phyloP scores from a whole-genome alignment of 2,888 invertebrate genomes.

The Selenia dentaria region DNA sequence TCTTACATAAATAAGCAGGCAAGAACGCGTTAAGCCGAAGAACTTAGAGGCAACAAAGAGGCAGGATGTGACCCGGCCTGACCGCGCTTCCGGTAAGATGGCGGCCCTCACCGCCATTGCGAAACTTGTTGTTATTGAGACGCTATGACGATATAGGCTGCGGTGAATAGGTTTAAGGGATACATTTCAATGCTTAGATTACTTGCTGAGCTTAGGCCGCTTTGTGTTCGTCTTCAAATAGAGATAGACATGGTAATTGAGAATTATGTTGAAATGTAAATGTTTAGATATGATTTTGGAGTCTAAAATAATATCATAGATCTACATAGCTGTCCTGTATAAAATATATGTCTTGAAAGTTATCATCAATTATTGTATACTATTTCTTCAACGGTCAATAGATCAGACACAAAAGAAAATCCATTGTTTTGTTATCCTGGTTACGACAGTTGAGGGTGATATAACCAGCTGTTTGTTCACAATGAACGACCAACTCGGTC shows the following conservation, averaged over 20 bases:
- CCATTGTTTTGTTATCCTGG: too few relatives aligned
- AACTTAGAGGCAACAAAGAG: conserved; percentile 30
- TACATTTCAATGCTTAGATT: conserved; percentile 7
- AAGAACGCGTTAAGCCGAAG: conserved; percentile 22
- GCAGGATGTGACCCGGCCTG: conserved; percentile 33
- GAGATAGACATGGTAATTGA: background rate
- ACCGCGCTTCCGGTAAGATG: conserved; percentile 36
- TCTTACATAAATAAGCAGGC: conserved; percentile 1
- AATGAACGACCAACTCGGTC: too few relatives aligned
- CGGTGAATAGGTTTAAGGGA: background rate
- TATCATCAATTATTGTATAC: too few relatives aligned
- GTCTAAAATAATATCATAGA: too few relatives aligned
- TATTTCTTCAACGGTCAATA: too few relatives aligned
- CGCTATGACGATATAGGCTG: conserved; percentile 1
- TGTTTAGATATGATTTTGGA: too few relatives aligned
- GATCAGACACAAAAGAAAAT: too few relatives aligned
- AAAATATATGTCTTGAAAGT: too few relatives aligned
- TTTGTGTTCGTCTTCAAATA: background rate
- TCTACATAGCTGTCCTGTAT: too few relatives aligned
- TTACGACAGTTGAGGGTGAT: too few relatives aligned
- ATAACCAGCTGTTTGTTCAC: too few relatives aligned
- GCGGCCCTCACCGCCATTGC: conserved; percentile 26
- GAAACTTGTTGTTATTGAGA: conserved; percentile 22
- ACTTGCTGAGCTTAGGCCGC: background rate
- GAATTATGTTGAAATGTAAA: conserved; percentile 1